phyloP scores from a whole-genome alignment of 1,140 invertebrate genomes.

The Drosophila elegans region DNA sequence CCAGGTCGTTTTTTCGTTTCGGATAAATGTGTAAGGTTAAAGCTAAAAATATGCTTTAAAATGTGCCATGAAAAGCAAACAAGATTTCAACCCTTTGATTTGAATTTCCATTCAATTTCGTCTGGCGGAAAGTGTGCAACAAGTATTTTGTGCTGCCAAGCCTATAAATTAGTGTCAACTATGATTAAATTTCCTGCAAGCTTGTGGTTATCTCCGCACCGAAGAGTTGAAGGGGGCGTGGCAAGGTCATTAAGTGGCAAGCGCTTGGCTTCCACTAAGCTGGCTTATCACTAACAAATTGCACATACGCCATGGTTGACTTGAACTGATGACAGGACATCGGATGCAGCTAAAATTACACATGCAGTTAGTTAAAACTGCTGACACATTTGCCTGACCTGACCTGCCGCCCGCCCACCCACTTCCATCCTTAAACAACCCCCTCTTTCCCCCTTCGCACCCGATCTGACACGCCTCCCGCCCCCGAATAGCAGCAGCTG shows the following conservation, averaged over 20 bases:
- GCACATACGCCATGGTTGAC: conserved; percentile 55
- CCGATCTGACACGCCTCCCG: background rate
- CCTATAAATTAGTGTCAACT: conserved; percentile 64
- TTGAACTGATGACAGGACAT: conserved; percentile 65
- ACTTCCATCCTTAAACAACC: background rate
- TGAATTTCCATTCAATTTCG: conserved; percentile 50
- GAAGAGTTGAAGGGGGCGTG: conserved; percentile 8
- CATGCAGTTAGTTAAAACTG: conserved; percentile 52
- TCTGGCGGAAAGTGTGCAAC: conserved; percentile 52
- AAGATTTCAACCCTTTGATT: conserved; percentile 41
- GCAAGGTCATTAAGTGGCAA: conserved; percentile 47
- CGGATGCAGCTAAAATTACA: conserved; percentile 68
- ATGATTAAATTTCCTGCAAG: conserved; percentile 45
- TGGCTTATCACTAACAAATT: conserved; percentile 58
- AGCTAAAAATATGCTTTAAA: conserved; percentile 69
- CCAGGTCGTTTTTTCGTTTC: background rate
- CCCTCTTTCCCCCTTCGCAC: too few species aligned
- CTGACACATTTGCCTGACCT: conserved; percentile 59
- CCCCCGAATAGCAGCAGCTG: conserved; percentile 27
- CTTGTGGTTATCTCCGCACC: conserved; percentile 19
- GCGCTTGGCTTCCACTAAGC: conserved; percentile 4
- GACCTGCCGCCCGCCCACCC: background rate
- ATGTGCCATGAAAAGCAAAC: conserved; percentile 5
- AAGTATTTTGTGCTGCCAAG: conserved; percentile 51
- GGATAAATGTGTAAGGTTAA: conserved; percentile 58